phyloP scores from a whole-genome alignment of 2,113 vertebrate species.

The Platichthys flesus region DNA sequence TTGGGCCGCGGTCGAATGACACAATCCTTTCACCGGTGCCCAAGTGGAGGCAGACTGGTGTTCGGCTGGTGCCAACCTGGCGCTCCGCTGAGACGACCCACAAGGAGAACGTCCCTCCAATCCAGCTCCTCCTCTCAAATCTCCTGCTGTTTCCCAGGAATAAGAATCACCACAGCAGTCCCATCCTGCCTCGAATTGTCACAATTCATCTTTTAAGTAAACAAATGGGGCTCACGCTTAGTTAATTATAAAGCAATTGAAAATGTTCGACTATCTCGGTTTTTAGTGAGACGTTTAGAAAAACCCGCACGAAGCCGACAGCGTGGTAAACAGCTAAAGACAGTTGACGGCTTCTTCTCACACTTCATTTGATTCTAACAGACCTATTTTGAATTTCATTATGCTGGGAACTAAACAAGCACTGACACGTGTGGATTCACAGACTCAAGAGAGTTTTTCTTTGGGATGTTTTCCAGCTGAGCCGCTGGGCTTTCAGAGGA shows the following conservation, averaged over 20 bases:
- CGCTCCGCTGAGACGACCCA: conserved; percentile 46
- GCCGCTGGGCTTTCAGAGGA: conserved; percentile 2
- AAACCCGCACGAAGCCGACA: conserved; percentile 51
- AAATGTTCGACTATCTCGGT: conserved; percentile 50
- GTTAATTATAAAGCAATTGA: conserved; percentile 71
- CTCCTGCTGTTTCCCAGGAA: conserved; percentile 63
- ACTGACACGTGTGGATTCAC: no score
- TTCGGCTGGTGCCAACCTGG: conserved; percentile 58
- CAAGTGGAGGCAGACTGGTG: conserved; percentile 43
- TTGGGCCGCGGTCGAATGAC: conserved; percentile 45
- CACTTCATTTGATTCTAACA: conserved; percentile 47
- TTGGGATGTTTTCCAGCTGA: conserved; percentile 37
- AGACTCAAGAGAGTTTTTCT: conserved; percentile 6
- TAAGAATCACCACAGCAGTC: conserved; percentile 61
- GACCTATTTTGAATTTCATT: conserved; percentile 24
- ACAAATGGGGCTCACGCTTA: conserved; percentile 52
- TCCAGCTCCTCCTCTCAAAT: conserved; percentile 48
- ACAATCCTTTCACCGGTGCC: conserved; percentile 32
- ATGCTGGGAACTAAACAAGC: conserved; percentile 18
- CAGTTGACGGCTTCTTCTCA: conserved; percentile 20
- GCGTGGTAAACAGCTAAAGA: conserved; percentile 39
- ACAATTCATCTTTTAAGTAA: conserved; percentile 62
- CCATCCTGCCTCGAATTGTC: conserved; percentile 51
- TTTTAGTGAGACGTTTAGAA: conserved; percentile 42
- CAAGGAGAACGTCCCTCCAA: conserved; percentile 43